Conservation (phyloP, 1,140 invertebrate genomes). For the Eumaeus atala region DNA sequence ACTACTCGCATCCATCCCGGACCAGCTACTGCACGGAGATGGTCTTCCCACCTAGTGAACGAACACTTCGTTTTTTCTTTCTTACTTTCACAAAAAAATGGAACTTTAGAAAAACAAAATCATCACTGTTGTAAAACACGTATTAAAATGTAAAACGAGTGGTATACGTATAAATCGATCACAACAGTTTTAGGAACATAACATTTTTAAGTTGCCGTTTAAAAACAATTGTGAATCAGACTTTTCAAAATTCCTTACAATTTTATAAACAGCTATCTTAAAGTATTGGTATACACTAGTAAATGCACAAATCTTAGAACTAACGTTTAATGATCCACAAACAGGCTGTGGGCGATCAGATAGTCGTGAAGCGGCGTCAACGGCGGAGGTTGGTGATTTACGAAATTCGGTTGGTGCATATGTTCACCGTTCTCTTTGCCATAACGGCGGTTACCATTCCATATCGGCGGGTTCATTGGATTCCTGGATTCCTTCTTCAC, state of each 20-base stretch:
- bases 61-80: no score
- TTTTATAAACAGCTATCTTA: neutral
- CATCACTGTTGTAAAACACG: no score
- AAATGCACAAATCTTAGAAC: neutral
- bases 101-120: no score
- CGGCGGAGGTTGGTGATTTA: constrained; percentile 13
- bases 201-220: constrained; percentile 1
- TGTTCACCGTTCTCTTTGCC: constrained; percentile 29
- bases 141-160: neutral
- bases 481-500: constrained; percentile 34
- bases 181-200: constrained; percentile 6
- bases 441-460: constrained; percentile 25
- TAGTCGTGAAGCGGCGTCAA: constrained; percentile 52
- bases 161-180: neutral
- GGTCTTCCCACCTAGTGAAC: no score
- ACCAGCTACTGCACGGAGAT: no score
- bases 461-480: constrained; percentile 20
- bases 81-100: no score
- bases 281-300: constrained; percentile 5
- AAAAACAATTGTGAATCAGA: neutral
- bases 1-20: no score
- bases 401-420: constrained; percentile 8
- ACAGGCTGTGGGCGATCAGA: constrained; percentile 58
- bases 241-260: neutral
- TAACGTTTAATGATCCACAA: constrained; percentile 29